Conservation (phyloP, 2,888 invertebrate genomes). For the Mimumesa dahlbomi region DNA sequence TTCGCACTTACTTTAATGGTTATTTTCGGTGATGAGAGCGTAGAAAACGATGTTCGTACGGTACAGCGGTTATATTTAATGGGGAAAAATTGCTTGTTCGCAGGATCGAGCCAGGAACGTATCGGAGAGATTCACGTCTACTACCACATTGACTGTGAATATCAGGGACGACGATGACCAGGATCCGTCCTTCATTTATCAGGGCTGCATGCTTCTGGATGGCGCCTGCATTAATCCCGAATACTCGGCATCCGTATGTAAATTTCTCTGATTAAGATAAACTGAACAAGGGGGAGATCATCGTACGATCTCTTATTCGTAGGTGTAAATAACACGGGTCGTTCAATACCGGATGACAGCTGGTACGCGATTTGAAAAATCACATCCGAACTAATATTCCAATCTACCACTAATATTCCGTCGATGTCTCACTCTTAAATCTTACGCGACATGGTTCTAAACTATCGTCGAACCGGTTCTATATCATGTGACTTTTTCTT, state of each 20-base stretch:
- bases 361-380: not conserved
- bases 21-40: too few relatives aligned
- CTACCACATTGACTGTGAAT: slow-evolving; percentile 91
- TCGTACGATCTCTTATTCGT: not conserved
- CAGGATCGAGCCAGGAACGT: slow-evolving; percentile 93
- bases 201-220: slow-evolving; percentile 90
- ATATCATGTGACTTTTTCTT: slow-evolving; percentile 30
- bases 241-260: slow-evolving; percentile 89
- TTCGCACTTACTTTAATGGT: too few relatives aligned
- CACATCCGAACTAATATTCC: slow-evolving; percentile 1
- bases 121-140: slow-evolving; percentile 89
- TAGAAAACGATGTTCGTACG: too few relatives aligned
- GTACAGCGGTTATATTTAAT: too few relatives aligned
- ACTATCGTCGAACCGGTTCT: slow-evolving; percentile 53
- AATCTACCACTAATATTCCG: slow-evolving; percentile 14
- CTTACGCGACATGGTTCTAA: slow-evolving; percentile 25
- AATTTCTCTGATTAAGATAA: not conserved
- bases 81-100: slow-evolving; percentile 54
- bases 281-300: not conserved
- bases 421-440: slow-evolving; percentile 32
- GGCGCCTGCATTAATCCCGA: slow-evolving; percentile 94
- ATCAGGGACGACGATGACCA: slow-evolving; percentile 95
- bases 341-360: not conserved
- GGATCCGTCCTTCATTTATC: slow-evolving; percentile 94
- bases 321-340: too few relatives aligned